These are phyloP conservation scores for Druon quercuslanigerum DNA, from an alignment of 1,140 invertebrate genomes.

Conservation along the genomic window DNA sequence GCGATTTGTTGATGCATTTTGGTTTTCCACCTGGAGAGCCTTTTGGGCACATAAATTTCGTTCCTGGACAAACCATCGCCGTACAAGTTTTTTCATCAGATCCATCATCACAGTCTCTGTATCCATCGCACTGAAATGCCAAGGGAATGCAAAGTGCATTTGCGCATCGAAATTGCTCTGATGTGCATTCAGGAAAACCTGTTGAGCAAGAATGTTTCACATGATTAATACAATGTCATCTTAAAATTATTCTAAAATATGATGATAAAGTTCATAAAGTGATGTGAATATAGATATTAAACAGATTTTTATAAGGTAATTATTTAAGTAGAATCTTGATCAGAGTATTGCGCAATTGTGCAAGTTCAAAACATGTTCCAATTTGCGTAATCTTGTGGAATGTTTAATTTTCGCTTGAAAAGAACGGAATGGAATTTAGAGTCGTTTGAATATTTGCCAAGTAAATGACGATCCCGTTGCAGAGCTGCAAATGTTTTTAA, in stretches of 20 bases:
- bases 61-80: constrained; percentile 90
- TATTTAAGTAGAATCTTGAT: not conserved
- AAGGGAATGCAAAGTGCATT: constrained; percentile 95
- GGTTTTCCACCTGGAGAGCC: constrained; percentile 81
- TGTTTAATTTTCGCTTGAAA: constrained; percentile 18
- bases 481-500: constrained; percentile 17
- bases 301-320: too few species aligned
- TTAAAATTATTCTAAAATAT: not conserved
- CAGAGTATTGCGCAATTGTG: not conserved
- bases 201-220: constrained; percentile 47
- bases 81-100: constrained; percentile 94
- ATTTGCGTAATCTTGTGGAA: not conserved
- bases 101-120: constrained; percentile 89
- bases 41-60: constrained; percentile 93
- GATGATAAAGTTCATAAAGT: too few species aligned
- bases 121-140: constrained; percentile 88
- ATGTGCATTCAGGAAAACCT: constrained; percentile 93
- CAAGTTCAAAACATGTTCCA: not conserved
- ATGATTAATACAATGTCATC: not conserved
- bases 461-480: constrained; percentile 11
- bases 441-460: constrained; percentile 14
- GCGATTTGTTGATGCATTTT: constrained; percentile 90
- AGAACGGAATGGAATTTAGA: constrained; percentile 9
- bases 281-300: too few species aligned
- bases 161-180: constrained; percentile 93